Evolutionary conservation across 2,888 invertebrate genomes (phyloP).

Genomic region (Mesorhabditis spiculigera): DNA sequence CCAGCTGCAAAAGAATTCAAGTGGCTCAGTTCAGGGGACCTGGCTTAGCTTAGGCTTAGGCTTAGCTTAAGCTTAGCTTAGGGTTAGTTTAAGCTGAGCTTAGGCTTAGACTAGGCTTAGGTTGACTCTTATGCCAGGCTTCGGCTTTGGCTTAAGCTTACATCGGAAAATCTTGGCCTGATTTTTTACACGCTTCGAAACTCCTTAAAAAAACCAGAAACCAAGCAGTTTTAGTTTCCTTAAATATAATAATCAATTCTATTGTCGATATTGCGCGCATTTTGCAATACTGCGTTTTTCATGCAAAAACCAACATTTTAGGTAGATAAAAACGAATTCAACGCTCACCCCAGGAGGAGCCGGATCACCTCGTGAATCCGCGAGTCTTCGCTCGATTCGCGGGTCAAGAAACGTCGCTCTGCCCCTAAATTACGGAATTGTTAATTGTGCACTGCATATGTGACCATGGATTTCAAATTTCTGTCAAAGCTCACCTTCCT

Average conservation of each 20-base stretch:
- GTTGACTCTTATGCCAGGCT: too few relatives aligned
- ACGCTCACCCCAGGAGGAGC: slow-evolving; percentile 70
- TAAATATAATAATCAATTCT: too few relatives aligned
- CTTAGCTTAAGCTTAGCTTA: too few relatives aligned
- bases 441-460: not conserved
- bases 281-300: too few relatives aligned
- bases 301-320: too few relatives aligned
- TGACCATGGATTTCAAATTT: not conserved
- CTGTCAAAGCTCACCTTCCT: slow-evolving; percentile 66
- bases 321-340: not conserved
- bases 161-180: too few relatives aligned
- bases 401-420: slow-evolving; percentile 90
- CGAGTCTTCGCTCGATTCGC: slow-evolving; percentile 79
- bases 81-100: too few relatives aligned
- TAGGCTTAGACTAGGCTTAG: slow-evolving; percentile 58
- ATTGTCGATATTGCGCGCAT: too few relatives aligned
- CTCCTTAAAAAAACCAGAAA: too few relatives aligned
- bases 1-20: slow-evolving; percentile 69
- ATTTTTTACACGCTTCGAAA: too few relatives aligned
- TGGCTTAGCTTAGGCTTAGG: not conserved
- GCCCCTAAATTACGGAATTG: slow-evolving; percentile 69
- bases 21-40: not conserved
- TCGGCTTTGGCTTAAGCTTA: too few relatives aligned
- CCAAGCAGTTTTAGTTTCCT: too few relatives aligned
- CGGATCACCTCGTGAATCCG: slow-evolving; percentile 62